These are phyloP conservation scores for Delia radicum DNA, from an alignment of 1,140 invertebrate species.

Conservation along the genomic window DNA sequence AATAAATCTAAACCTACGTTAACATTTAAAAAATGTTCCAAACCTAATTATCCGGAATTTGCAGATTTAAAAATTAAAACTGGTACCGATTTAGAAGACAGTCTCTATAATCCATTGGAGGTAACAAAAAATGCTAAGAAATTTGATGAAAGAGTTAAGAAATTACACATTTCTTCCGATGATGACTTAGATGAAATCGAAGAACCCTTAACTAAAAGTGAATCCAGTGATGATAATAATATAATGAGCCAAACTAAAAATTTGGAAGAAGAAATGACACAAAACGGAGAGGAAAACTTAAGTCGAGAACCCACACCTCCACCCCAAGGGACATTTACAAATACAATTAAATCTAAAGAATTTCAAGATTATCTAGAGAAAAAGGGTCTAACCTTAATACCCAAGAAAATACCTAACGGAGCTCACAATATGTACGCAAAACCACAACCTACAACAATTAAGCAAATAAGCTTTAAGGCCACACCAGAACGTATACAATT, in stretches of 20 bases:
- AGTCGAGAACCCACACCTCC: slow-evolving; percentile 1
- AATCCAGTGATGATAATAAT: slow-evolving; percentile 46
- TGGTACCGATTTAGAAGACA: slow-evolving; percentile 39
- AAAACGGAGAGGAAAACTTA: neutral
- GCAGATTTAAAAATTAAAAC: slow-evolving; percentile 50
- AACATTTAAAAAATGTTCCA: slow-evolving; percentile 48
- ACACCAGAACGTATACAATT: slow-evolving; percentile 21
- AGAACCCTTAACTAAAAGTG: slow-evolving; percentile 46
- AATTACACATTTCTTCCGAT: slow-evolving; percentile 49
- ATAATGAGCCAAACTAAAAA: neutral
- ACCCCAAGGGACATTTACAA: slow-evolving; percentile 44
- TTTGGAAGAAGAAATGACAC: neutral
- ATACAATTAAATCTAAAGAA: slow-evolving; percentile 52
- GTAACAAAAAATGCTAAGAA: slow-evolving; percentile 53
- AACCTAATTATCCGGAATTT: slow-evolving; percentile 53
- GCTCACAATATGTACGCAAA: slow-evolving; percentile 24
- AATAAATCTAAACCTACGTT: slow-evolving; percentile 17
- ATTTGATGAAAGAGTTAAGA: slow-evolving; percentile 52
- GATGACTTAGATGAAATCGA: slow-evolving; percentile 54
- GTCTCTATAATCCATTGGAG: slow-evolving; percentile 45
- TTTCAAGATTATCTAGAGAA: slow-evolving; percentile 50
- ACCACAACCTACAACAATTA: neutral
- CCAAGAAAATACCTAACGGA: slow-evolving; percentile 32
- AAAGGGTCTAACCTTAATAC: slow-evolving; percentile 46
- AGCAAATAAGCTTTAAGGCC: slow-evolving; percentile 7